Percentiles rank a stretch among this genome's conserved stretches.
Evolutionary conservation across 2,888 invertebrate genomes (phyloP).

Genomic region (Agonum fuliginosum): DNA sequence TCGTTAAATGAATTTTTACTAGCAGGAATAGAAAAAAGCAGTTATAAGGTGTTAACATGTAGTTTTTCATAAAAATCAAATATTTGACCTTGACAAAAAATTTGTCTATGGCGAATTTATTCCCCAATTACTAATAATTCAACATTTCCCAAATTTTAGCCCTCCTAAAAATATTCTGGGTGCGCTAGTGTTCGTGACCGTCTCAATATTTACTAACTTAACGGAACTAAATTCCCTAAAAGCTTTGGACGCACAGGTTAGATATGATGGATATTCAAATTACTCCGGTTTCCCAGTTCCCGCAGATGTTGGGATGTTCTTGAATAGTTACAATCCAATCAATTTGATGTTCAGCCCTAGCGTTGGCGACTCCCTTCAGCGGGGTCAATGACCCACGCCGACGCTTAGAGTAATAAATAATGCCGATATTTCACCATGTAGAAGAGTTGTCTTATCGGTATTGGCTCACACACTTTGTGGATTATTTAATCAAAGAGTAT

Average conservation of each 20-base stretch:
- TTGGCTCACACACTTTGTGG: neutral
- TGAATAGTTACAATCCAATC: neutral
- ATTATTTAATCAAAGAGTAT: neutral
- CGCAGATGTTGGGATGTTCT: constrained; percentile 8
- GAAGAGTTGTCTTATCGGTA: neutral
- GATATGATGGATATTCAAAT: constrained; percentile 18
- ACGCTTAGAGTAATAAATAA: neutral
- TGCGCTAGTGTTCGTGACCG: too few relatives aligned
- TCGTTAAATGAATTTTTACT: too few relatives aligned
- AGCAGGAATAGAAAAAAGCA: too few relatives aligned
- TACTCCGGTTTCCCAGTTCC: neutral
- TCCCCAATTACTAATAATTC: too few relatives aligned
- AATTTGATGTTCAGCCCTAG: constrained; percentile 3
- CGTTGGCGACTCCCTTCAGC: neutral
- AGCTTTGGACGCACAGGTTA: neutral
- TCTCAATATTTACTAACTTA: neutral
- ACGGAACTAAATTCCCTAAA: constrained; percentile 13
- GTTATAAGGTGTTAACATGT: too few relatives aligned
- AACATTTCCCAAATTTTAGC: too few relatives aligned
- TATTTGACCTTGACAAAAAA: too few relatives aligned
- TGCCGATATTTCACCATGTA: neutral
- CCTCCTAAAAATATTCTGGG: too few relatives aligned
- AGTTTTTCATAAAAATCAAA: too few relatives aligned
- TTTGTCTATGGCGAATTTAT: too few relatives aligned
- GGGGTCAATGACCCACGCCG: constrained; percentile 27